Percentiles rank a stretch among this genome's conserved stretches.
phyloP scores from a whole-genome alignment of 1,140 invertebrate species.

The Gryllus bimaculatus region DNA sequence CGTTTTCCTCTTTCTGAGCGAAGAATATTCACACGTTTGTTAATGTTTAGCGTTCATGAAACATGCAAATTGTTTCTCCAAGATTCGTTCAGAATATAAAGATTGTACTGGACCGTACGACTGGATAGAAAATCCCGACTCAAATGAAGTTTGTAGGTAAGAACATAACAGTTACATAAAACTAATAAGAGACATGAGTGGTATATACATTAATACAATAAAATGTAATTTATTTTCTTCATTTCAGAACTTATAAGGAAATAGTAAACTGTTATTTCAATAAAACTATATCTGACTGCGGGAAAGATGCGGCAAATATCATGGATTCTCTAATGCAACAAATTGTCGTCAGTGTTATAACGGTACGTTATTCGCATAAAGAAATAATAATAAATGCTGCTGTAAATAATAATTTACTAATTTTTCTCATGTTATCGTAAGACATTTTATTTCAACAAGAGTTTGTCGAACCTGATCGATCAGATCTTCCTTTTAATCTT shows the following conservation, averaged over 20 bases:
- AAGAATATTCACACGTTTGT: neutral
- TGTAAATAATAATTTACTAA: too few species aligned
- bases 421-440: too few species aligned
- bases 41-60: neutral
- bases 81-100: neutral
- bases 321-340: too few species aligned
- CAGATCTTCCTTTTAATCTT: too few species aligned
- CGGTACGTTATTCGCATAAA: too few species aligned
- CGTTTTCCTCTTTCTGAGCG: neutral
- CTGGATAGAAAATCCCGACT: neutral
- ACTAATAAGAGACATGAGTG: neutral
- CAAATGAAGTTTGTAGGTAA: neutral
- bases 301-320: neutral
- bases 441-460: too few species aligned
- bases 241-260: neutral
- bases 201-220: neutral
- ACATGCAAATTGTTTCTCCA: neutral
- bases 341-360: too few species aligned
- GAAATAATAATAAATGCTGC: too few species aligned
- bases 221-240: neutral
- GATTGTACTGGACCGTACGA: neutral
- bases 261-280: neutral
- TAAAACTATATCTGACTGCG: neutral
- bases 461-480: too few species aligned
- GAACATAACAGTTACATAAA: neutral